Percentiles rank a stretch among this genome's conserved stretches.
Evolutionary conservation across 2,797 vertebrate species (phyloP).

Genomic region (Gallirallus australis): DNA sequence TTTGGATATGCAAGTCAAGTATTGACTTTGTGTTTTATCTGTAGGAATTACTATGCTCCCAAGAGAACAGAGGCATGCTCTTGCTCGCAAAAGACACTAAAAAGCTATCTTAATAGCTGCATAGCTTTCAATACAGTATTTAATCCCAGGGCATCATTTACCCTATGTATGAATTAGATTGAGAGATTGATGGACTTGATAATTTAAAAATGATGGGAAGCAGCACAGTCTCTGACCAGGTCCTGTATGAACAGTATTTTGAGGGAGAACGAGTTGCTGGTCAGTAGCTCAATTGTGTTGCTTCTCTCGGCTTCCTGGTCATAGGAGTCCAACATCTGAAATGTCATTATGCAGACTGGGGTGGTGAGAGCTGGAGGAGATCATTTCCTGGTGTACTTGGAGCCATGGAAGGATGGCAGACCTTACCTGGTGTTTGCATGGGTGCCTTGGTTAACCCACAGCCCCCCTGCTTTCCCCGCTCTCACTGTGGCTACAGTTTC

Average conservation of each 20-base stretch:
- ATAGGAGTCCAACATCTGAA: neutral
- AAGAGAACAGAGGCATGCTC: neutral
- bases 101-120: neutral
- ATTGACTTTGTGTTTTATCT: neutral
- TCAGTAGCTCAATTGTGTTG: neutral
- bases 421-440: neutral
- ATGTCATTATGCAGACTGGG: neutral
- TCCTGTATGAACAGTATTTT: neutral
- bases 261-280: neutral
- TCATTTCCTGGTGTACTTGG: neutral
- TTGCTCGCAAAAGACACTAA: neutral
- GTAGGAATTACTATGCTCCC: neutral
- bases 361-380: neutral
- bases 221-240: accelerated
- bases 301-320: neutral
- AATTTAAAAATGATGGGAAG: neutral
- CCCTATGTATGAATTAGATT: neutral
- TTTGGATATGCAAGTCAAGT: neutral
- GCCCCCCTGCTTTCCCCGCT: neutral
- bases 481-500: neutral
- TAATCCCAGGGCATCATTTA: neutral
- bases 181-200: neutral
- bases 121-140: neutral
- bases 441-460: neutral
- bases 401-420: neutral